These are phyloP conservation scores for Pseudotriccus pelzelni DNA, from an alignment of 2,797 vertebrate species.

Conservation along the genomic window DNA sequence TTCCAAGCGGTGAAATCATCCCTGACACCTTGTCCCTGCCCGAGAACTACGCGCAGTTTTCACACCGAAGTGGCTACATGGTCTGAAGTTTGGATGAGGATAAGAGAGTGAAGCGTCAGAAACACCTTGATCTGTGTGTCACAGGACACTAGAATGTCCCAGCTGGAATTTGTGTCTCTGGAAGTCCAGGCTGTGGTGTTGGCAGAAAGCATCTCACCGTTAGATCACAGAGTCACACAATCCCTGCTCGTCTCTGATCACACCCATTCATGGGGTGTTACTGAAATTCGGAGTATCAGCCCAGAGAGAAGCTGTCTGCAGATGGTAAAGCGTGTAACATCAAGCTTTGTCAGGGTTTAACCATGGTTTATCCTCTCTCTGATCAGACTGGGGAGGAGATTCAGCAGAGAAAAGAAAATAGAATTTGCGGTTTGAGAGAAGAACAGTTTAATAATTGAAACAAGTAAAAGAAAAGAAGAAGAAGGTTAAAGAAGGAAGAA, in stretches of 20 bases:
- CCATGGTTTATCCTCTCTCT: background rate
- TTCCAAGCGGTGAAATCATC: background rate
- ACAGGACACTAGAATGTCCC: background rate
- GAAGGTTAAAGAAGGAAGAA: background rate
- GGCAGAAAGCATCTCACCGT: background rate
- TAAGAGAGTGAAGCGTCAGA: background rate
- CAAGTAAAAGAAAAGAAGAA: background rate
- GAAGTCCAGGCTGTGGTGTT: background rate
- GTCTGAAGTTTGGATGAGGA: background rate
- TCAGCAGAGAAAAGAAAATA: background rate
- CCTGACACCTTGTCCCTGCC: background rate
- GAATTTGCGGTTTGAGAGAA: background rate
- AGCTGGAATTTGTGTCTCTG: background rate
- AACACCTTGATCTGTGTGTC: background rate
- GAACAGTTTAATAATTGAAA: background rate
- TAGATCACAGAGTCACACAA: background rate
- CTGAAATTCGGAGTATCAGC: background rate
- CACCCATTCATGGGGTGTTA: background rate
- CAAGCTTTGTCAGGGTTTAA: background rate
- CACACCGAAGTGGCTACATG: background rate
- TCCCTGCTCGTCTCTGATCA: background rate
- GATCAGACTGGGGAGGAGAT: accelerated
- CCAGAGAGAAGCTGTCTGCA: background rate
- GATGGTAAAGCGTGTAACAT: background rate
- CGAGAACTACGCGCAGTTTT: background rate